A percentile compares a stretch with the other conserved stretches of the same genome.
Conservation (phyloP, 2,797 vertebrate genomes). For the Pagetopsis macropterus region DNA sequence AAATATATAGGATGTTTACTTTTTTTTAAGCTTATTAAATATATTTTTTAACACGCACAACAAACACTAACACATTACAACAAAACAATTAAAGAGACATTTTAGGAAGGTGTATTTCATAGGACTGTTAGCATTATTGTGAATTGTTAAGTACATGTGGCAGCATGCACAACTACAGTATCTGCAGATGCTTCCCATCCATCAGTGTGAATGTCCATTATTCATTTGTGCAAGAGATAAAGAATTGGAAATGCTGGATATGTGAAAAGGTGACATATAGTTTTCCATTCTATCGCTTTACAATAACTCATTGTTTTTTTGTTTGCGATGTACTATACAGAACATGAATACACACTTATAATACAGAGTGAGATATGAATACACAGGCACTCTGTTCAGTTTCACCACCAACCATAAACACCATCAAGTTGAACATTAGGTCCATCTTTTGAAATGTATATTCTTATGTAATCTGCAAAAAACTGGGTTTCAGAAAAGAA, state of each 20-base stretch:
- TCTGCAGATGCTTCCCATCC: too few relatives aligned
- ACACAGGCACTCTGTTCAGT: background rate
- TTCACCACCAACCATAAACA: slow-evolving; percentile 31
- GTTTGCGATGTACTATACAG: background rate
- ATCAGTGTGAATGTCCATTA: too few relatives aligned
- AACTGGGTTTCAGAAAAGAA: slow-evolving; percentile 49
- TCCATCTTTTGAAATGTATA: slow-evolving; percentile 50
- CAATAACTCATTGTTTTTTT: background rate
- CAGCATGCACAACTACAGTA: too few relatives aligned
- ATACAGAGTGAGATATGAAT: slow-evolving; percentile 13
- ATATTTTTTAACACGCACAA: too few relatives aligned
- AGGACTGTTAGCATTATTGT: too few relatives aligned
- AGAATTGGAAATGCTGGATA: background rate
- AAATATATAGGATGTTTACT: too few relatives aligned
- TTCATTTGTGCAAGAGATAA: background rate
- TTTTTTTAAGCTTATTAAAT: too few relatives aligned
- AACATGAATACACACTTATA: background rate
- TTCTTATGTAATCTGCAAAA: slow-evolving; percentile 60
- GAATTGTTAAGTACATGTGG: too few relatives aligned
- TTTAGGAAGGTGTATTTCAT: too few relatives aligned
- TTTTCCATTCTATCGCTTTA: background rate
- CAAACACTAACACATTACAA: too few relatives aligned
- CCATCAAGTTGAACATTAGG: slow-evolving; percentile 43
- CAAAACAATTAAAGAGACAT: too few relatives aligned
- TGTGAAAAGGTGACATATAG: background rate